Percentiles rank a stretch among this genome's conserved stretches.
Conservation (phyloP, 2,797 vertebrate genomes). For the Chlorospingus semifuscus region DNA sequence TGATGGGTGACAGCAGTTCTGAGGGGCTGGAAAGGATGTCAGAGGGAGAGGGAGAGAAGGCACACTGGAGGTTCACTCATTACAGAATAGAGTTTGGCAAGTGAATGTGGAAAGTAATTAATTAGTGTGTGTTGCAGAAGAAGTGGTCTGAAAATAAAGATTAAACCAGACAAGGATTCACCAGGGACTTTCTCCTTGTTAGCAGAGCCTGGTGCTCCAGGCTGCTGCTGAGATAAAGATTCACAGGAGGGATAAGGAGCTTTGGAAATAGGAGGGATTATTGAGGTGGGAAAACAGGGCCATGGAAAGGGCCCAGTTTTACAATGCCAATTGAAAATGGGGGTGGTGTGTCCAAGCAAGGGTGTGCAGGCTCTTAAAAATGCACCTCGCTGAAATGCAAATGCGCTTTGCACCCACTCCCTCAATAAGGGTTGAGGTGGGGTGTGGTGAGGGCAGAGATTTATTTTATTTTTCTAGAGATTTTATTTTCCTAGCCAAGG, state of each 20-base stretch:
- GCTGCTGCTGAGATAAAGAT: not conserved
- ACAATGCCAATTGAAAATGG: not conserved
- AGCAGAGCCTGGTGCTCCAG: not conserved
- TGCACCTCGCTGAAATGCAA: not conserved
- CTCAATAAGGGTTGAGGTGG: not conserved
- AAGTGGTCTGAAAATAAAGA: slow-evolving; percentile 17
- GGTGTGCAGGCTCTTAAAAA: not conserved
- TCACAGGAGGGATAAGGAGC: not conserved
- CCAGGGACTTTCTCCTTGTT: not conserved
- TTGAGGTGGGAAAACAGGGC: not conserved
- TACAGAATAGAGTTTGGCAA: not conserved
- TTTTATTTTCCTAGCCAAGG: too few relatives aligned
- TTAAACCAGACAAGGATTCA: not conserved
- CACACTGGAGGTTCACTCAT: accelerated
- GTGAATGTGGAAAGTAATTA: not conserved
- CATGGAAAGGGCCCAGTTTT: not conserved
- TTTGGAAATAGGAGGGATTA: not conserved
- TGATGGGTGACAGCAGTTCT: not conserved
- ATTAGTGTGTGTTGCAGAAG: not conserved
- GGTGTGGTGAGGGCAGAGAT: not conserved
- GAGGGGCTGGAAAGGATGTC: not conserved
- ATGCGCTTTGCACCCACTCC: not conserved
- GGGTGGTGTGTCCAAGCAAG: not conserved
- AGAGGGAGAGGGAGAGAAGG: not conserved
- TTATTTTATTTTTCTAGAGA: not conserved